These are phyloP conservation scores for Pteruthius melanotis DNA, from an alignment of 2,113 vertebrate species.

Conservation along the genomic window DNA sequence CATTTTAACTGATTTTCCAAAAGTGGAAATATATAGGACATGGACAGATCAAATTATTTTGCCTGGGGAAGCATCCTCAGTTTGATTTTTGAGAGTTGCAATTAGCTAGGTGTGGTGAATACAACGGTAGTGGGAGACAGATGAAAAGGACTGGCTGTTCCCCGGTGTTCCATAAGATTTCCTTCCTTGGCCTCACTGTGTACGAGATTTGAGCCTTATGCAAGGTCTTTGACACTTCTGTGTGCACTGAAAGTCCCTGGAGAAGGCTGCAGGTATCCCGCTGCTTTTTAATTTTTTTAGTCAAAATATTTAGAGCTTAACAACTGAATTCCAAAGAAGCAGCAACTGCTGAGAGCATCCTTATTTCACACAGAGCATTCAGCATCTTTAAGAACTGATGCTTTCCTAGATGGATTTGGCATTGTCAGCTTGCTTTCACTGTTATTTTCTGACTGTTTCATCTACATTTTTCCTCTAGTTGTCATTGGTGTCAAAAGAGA, in stretches of 20 bases:
- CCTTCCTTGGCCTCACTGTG: not conserved
- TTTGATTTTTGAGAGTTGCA: not conserved
- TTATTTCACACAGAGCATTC: not conserved
- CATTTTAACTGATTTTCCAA: not conserved
- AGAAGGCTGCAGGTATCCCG: not conserved
- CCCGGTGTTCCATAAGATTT: not conserved
- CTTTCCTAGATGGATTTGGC: constrained; percentile 16
- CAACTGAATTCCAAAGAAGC: not conserved
- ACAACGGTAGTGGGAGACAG: fast-evolving
- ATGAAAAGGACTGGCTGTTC: not conserved
- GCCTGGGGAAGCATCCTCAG: not conserved
- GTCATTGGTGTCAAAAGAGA: constrained; percentile 56
- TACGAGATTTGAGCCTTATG: not conserved
- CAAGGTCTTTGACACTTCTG: not conserved
- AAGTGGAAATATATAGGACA: not conserved
- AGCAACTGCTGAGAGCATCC: constrained; percentile 3
- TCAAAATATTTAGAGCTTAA: not conserved
- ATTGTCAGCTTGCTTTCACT: constrained; percentile 18
- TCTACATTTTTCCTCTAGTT: constrained; percentile 36
- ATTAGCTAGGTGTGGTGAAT: not conserved
- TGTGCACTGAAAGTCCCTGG: not conserved
- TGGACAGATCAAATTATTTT: not conserved
- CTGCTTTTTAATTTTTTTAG: not conserved
- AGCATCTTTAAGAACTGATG: not conserved
- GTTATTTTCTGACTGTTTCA: constrained; percentile 30